Base-by-base conservation (phyloP, 2,113 vertebrate species). In the Eleginops maclovinus region DNA sequence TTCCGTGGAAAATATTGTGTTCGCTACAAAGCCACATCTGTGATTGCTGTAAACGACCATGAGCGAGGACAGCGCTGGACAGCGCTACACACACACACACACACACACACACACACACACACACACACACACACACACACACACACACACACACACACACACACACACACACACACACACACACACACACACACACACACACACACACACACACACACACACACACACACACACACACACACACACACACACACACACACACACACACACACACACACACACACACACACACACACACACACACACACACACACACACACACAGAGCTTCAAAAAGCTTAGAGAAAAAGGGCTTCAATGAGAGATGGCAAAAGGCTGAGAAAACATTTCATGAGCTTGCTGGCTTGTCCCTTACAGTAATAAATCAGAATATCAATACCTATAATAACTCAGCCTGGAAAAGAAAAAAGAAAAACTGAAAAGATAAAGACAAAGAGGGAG, bases 371-470 rank as follows among this genome's bases (percentile, higher is more conserved):
- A 88, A 71, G 61, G 66, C 75, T 79, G 64, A 76, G 56, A 88
- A 88, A 87, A 84, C 28, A 75, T 68, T 64, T 72, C 1, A 58
- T 1, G 62, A 69, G 54, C 41, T 41, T 72, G 53, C 69, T 78
- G 36, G 3, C 54, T 81, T 79, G 77, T 59, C 58, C 0, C 36
- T 9, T 12, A 36, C 17, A 62, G 83, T n/a, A 79, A 79, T 89
- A 89, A 92, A 92, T 88, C 83, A 59, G 2, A 36, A 81, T 77
- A 85, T 88, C 68, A 78, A 87, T 87, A 74, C 51, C 55, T 74
- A 11, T 53, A 59, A 75, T 83, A 89, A 82, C 26, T 89, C 78
- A 68, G 74, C 13, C 72, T 74, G 60, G 41, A 79, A 83, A 53
- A 67, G 19, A 26, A 49, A 31, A 19, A 53, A 21, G 58, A 31